Base-by-base conservation (phyloP, 1,140 invertebrate genomes). In the Atta cephalotes region DNA sequence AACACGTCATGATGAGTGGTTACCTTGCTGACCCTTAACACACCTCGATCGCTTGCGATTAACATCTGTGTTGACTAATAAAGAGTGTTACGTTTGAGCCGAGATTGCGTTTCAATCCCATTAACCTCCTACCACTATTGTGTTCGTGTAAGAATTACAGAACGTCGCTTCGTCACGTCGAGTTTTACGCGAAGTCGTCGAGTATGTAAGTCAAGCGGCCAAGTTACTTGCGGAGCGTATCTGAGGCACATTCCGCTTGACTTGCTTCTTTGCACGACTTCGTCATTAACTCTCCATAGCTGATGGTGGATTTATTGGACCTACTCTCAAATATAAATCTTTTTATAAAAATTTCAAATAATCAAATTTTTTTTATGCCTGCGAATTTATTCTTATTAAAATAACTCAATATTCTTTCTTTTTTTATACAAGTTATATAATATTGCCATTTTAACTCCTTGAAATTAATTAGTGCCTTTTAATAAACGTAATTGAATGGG, bases 1-100 rank as follows among this genome's bases (percentile, higher is more conserved):
- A 28, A 62, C 39, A 58, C 39, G 31, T 74, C 16, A 53, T 58
- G 77, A 86, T 60, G 63, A 68, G 51, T 70, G 85, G 31, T 84
- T 63, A 62, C 62, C 60, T 21, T 51, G 35, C 49, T 51, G 53
- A 71, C 78, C 65, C 45, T 53, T 60, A 81, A 79, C 82, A 45
- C 74, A 39, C 51, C 25, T 70, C 53, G 39, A 81, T 70, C 31
- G 35, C 49, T 58, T 62, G 65, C 78, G 39, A 86, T 65, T 86
- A 86, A 86, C 85, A 81, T 81, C 35, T 58, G 45, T 51, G 53
- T 81, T 16, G 85, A 86, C 63, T 86, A 86, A 86, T 81, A 79
- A 86, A 86, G 76, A 39, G 25, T 56, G 63, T 80, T 53, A 51
- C 63, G 49, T 80, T 68, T 58, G 31, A 81, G 21, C 31, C 16